phyloP scores from a whole-genome alignment of 2,797 vertebrate species.

The Siniperca scherzeri region DNA sequence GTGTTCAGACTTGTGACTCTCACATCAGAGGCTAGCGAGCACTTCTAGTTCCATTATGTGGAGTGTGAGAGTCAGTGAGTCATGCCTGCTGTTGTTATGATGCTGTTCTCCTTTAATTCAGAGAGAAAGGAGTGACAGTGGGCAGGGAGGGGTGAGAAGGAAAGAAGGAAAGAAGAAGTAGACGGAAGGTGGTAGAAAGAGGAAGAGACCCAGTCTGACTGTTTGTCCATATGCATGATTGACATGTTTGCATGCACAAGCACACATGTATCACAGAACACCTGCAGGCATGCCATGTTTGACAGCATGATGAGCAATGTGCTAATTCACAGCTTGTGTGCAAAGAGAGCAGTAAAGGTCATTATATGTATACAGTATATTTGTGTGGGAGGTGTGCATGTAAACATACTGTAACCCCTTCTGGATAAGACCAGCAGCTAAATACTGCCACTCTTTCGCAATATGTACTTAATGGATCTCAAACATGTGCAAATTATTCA shows the following conservation, averaged over 20 bases:
- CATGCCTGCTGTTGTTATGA: constrained; percentile 72
- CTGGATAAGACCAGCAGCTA: constrained; percentile 33
- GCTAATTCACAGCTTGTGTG: constrained; percentile 61
- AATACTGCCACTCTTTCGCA: constrained; percentile 17
- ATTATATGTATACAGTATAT: constrained; percentile 40
- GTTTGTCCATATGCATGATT: not conserved
- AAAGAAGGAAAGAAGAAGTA: not conserved
- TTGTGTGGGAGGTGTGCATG: constrained; percentile 62
- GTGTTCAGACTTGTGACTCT: constrained; percentile 65
- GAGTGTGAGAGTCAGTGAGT: constrained; percentile 74
- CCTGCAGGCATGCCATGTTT: constrained; percentile 48
- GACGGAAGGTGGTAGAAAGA: not conserved
- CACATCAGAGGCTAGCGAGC: constrained; percentile 62
- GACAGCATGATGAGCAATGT: constrained; percentile 19
- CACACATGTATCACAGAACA: constrained; percentile 36
- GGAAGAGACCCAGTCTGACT: not conserved
- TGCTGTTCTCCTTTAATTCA: constrained; percentile 41
- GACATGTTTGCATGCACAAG: not conserved
- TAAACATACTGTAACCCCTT: constrained; percentile 60
- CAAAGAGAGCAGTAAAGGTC: constrained; percentile 54
- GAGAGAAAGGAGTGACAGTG: constrained; percentile 3
- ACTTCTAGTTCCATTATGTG: constrained; percentile 60
- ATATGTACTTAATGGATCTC: constrained; percentile 12
- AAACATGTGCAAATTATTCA: not conserved
- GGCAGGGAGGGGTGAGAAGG: not conserved